phyloP scores from a whole-genome alignment of 2,797 vertebrate genomes.

The Cynopterus sphinx region DNA sequence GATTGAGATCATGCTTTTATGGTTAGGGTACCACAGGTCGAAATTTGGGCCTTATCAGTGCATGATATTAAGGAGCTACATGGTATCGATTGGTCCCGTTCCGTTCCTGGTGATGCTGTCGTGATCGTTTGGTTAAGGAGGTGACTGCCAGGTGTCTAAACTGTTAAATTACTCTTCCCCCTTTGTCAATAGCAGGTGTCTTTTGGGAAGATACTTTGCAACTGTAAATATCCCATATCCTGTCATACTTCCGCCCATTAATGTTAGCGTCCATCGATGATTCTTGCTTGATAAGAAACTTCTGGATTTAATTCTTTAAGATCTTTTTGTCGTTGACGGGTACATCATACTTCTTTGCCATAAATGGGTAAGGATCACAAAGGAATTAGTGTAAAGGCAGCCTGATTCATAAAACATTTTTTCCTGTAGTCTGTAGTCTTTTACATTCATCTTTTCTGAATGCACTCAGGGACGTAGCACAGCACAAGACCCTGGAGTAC shows the following conservation, averaged over 20 bases:
- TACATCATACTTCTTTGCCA: not conserved
- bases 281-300: constrained; percentile 6
- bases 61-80: not conserved
- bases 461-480: not conserved
- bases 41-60: not conserved
- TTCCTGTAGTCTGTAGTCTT: not conserved
- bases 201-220: not conserved
- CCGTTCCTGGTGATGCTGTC: not conserved
- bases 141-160: not conserved
- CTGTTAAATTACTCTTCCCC: not conserved
- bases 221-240: not conserved
- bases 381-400: constrained; percentile 47
- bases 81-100: not conserved
- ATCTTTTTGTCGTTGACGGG: not conserved
- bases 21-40: not conserved
- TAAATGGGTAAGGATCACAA: not conserved
- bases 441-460: not conserved
- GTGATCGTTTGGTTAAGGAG: constrained; percentile 9
- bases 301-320: not conserved
- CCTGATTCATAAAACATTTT: not conserved
- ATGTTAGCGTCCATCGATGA: not conserved
- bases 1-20: not conserved
- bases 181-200: not conserved
- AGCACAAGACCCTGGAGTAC: not conserved
- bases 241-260: not conserved